Conservation (phyloP, 2,888 invertebrate genomes). For the Camptogramma bilineatum region DNA sequence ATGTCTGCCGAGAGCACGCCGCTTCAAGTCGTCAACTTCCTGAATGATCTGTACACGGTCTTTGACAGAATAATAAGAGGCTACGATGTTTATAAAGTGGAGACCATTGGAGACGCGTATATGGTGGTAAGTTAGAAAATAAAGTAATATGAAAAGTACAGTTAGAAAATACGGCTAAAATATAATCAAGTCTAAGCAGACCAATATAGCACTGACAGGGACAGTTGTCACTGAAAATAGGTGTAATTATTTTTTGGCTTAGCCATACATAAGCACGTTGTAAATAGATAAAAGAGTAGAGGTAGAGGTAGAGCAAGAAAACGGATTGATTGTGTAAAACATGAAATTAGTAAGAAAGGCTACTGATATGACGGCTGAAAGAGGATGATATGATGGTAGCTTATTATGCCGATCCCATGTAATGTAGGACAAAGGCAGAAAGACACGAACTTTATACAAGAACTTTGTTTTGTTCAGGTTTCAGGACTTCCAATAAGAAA, state of each 20-base stretch:
- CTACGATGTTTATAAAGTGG: slow-evolving; percentile 99
- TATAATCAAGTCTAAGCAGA: neutral
- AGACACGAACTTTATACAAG: too few species aligned
- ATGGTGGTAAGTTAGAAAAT: slow-evolving; percentile 87
- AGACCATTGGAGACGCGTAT: slow-evolving; percentile 94
- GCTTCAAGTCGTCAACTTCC: slow-evolving; percentile 96
- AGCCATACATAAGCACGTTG: too few species aligned
- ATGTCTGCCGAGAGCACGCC: slow-evolving; percentile 98
- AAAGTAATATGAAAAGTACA: too few species aligned
- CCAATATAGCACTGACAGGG: neutral
- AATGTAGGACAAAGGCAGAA: too few species aligned
- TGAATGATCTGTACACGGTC: slow-evolving; percentile 98
- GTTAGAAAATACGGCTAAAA: neutral
- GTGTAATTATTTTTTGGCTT: too few species aligned
- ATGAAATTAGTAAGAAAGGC: neutral
- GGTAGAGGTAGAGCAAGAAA: too few species aligned
- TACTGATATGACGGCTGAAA: neutral
- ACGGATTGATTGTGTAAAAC: neutral
- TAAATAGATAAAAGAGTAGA: too few species aligned
- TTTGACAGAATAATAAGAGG: slow-evolving; percentile 98
- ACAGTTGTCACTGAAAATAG: too few species aligned
- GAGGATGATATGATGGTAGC: too few species aligned
- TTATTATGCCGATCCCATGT: too few species aligned
- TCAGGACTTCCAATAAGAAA: slow-evolving; percentile 95
- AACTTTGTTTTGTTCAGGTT: slow-evolving; percentile 82